Evolutionary conservation across 2,797 vertebrate genomes (phyloP).

Genomic region (Stomatorhinus walkeri): DNA sequence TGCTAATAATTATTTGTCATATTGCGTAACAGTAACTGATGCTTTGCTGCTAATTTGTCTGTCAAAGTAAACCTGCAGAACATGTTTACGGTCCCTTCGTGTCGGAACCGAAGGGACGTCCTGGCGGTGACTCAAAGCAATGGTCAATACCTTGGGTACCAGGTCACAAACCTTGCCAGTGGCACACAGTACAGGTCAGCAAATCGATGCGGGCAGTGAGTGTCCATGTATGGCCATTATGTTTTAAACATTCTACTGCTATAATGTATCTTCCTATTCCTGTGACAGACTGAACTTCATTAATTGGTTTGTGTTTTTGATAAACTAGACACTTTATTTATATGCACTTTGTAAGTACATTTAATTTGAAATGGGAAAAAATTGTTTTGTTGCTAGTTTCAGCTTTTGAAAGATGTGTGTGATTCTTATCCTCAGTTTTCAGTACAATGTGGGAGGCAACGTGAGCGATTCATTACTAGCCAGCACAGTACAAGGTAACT

Average conservation of each 20-base stretch:
- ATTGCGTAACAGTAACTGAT: background rate
- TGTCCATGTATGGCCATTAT: background rate
- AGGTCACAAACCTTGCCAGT: background rate
- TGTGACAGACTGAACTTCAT: background rate
- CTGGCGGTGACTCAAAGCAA: background rate
- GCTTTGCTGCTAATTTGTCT: background rate
- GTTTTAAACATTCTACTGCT: background rate
- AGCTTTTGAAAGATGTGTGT: background rate
- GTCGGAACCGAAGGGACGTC: background rate
- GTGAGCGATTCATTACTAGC: background rate
- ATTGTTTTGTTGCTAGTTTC: background rate
- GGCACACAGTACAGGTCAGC: conserved; percentile 16
- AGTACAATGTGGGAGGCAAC: background rate
- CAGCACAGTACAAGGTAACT: conserved; percentile 8
- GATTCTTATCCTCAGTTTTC: background rate
- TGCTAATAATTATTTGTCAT: background rate
- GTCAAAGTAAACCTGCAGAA: background rate
- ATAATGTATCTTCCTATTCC: background rate
- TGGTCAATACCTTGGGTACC: background rate
- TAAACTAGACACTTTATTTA: background rate
- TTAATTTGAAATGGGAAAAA: background rate
- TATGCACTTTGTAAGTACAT: background rate
- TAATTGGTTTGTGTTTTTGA: background rate
- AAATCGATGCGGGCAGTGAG: background rate
- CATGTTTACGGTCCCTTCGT: background rate